Base-by-base conservation (phyloP, 2,113 vertebrate genomes). In the Anhinga anhinga region DNA sequence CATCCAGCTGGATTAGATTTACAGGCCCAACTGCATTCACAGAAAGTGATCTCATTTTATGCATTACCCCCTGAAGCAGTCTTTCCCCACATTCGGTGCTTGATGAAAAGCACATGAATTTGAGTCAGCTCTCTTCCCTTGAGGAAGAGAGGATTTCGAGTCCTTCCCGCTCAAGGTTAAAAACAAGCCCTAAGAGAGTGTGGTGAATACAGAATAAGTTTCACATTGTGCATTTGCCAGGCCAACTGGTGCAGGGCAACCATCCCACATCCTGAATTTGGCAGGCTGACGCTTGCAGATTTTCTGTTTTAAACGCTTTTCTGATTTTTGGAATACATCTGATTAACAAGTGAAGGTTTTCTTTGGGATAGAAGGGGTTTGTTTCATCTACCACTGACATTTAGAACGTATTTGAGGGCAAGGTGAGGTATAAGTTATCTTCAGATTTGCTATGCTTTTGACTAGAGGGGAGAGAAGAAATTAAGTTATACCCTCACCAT, bases 151-250 rank as follows among this genome's bases (percentile, higher is more conserved):
- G 72, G 88, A 78, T 86, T 84, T 72, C 0, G 0, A 88, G 88
- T 93, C 93, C 90, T 94, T 82, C 77, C 62, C 1, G 13, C 63
- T 93, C 88, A 96, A 94, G 94, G 95, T 95, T 92, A 95, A 95
- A 95, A 85, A 73, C 55, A 40, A 95, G 76, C 77, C 90, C 83
- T 63, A 42, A 52, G 80, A 82, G 76, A 89, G 81, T 4, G 53
- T 29, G 62, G 44, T 81, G 93, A 95, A 97, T 86, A 81, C 80
- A 91, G 74, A 97, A 7, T 55, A 85, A 83, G 76, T 77, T 91
- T 73, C 83, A 96, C 56, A 79, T 7, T 89, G 77, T 90, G 78
- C 71, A 21, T 22, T 50, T 95, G 93, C 86, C 87, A 96, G 62
- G 91, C 94, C 96, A 96, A 93, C 84, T 95, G 85, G 86, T 34